A percentile compares a stretch with the other conserved stretches of the same genome.
phyloP scores from a whole-genome alignment of 2,113 vertebrate species.

The Polypterus senegalus region DNA sequence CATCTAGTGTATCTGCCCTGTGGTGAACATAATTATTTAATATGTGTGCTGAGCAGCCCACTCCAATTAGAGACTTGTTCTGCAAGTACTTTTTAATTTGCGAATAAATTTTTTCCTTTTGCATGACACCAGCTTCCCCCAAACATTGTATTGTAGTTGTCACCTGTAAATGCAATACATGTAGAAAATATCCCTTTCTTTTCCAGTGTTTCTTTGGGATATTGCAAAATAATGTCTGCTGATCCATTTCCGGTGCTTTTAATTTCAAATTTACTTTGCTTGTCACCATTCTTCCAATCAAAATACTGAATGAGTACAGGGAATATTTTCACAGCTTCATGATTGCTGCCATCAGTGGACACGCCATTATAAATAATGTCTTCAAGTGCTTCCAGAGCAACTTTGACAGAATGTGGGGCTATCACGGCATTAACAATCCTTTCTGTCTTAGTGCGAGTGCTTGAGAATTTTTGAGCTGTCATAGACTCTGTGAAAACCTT shows the following conservation, averaged over 20 bases:
- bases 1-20: slow-evolving; percentile 17
- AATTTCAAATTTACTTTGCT: not conserved
- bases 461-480: not conserved
- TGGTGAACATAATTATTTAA: slow-evolving; percentile 19
- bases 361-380: slow-evolving; percentile 3
- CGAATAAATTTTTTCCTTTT: not conserved
- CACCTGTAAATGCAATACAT: not conserved
- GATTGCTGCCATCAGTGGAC: slow-evolving; percentile 3
- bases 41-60: slow-evolving; percentile 18
- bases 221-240: not conserved
- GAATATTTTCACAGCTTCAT: slow-evolving; percentile 5
- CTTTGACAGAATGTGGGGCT: not conserved
- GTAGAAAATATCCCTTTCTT: not conserved
- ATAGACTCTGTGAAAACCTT: slow-evolving; percentile 7
- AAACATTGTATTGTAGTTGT: not conserved
- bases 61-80: slow-evolving; percentile 18
- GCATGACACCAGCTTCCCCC: not conserved
- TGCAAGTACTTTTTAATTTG: slow-evolving; percentile 16
- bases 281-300: not conserved
- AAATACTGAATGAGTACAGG: not conserved
- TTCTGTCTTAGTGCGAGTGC: not conserved
- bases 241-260: not conserved
- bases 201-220: not conserved
- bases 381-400: slow-evolving; percentile 4
- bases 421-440: slow-evolving; percentile 5